A percentile compares a stretch with the other conserved stretches of the same genome.
Evolutionary conservation across 2,797 vertebrate genomes (phyloP).

Genomic region (Thalassophryne amazonica): DNA sequence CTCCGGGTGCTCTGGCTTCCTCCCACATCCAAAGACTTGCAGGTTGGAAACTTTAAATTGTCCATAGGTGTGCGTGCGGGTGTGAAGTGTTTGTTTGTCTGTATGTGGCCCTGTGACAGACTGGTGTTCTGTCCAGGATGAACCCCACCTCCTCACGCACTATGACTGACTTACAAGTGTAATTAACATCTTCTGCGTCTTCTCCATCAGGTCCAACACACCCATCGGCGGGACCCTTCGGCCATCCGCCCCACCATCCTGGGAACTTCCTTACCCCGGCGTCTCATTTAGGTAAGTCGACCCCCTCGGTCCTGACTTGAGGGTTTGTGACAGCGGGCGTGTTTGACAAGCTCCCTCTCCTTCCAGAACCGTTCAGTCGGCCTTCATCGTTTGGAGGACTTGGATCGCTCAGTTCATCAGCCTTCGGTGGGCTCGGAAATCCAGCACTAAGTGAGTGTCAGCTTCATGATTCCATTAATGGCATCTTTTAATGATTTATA

Average conservation of each 20-base stretch:
- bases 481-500: no score
- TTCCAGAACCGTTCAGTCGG: constrained; percentile 88
- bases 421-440: constrained; percentile 97
- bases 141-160: no score
- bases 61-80: no score
- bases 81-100: no score
- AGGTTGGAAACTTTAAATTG: no score
- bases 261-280: constrained; percentile 91
- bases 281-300: constrained; percentile 87
- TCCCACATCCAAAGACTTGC: no score
- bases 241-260: constrained; percentile 89
- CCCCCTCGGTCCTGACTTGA: not conserved
- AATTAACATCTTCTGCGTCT: not conserved
- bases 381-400: constrained; percentile 90
- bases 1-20: no score
- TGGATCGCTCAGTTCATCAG: constrained; percentile 90
- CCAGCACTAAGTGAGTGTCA: constrained; percentile 93
- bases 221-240: constrained; percentile 87
- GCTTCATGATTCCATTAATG: no score
- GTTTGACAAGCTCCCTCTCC: constrained; percentile 7
- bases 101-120: no score
- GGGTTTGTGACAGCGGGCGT: not conserved
- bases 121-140: no score
- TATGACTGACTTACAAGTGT: no score
- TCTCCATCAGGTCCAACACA: constrained; percentile 85